These are phyloP conservation scores for Edolisoma coerulescens DNA, from an alignment of 2,113 vertebrate species.

Conservation along the genomic window DNA sequence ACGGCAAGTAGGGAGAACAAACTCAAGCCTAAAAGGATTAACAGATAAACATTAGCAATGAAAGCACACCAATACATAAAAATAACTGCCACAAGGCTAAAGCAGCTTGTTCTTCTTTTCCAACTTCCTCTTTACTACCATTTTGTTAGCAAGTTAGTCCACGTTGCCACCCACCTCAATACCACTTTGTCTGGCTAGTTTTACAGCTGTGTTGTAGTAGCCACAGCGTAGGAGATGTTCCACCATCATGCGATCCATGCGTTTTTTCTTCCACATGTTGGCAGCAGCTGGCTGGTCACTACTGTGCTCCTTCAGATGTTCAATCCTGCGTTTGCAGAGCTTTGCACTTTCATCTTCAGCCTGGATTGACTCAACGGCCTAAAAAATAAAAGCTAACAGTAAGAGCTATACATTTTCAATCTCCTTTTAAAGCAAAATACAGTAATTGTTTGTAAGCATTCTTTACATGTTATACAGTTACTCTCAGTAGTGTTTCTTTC, in stretches of 20 bases:
- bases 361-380: constrained; percentile 98
- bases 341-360: constrained; percentile 98
- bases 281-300: constrained; percentile 91
- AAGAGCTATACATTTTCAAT: not conserved
- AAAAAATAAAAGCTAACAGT: not conserved
- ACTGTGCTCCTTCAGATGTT: constrained; percentile 97
- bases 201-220: constrained; percentile 97
- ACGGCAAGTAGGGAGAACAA: not conserved
- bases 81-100: not conserved
- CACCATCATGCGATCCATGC: constrained; percentile 99
- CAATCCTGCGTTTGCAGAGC: constrained; percentile 94
- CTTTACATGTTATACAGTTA: not conserved
- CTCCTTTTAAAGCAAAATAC: not conserved
- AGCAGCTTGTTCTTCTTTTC: not conserved
- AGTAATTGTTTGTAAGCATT: not conserved
- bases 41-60: not conserved
- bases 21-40: not conserved
- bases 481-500: not conserved
- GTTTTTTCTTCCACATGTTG: constrained; percentile 95
- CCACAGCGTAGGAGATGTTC: constrained; percentile 95
- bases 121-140: not conserved
- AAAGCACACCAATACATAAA: not conserved
- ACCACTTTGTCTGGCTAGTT: constrained; percentile 92
- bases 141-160: not conserved
- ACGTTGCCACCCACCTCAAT: constrained; percentile 82